Base-by-base conservation (phyloP, 2,113 vertebrate species). In the Hemicordylus capensis region DNA sequence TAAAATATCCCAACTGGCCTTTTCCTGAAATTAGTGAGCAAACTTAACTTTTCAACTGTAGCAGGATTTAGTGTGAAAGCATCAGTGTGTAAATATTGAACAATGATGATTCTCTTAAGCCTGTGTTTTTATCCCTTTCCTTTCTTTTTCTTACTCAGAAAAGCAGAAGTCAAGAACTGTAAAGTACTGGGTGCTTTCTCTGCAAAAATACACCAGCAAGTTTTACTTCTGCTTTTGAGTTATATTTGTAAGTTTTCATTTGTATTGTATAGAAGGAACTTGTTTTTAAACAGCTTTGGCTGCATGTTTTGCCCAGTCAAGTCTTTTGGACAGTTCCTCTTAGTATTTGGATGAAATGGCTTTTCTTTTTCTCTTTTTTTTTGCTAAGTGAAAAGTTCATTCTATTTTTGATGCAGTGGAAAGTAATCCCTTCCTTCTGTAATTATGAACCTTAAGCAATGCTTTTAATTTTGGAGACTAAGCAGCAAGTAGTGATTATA, bases 161-260 rank as follows among this genome's bases (percentile, higher is more conserved):
- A 90, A 61, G 63, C 82, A 78, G 83, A 91, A 93, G 85, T 81
- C 84, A 66, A 26, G 12, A 66, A 44, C 20, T 86, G 54, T 48
- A 0, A 19, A 89, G 31, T 70, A 44, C 44, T 83, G 3, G n/a
- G n/a, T n/a, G n/a, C n/a, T 58, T 85, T 81, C 42, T 70, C 69
- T 78, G 63, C 58, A 91, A 85, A 87, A 87, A 91, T 80, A 66
- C 4, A 86, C 73, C 78, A 85, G 31, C 22, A 88, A 20, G 84
- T 89, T 94, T 90, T 85, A 90, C 81, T 91, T 92, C 85, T 87
- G 64, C 58, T 83, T 93, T 74, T 54, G 0, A 69, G 54, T 14
- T 80, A 75, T 31, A 34, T 7, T 88, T 90, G 73, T 76, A 90
- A 22, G 15, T 70, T 76, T 76, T 42, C 80, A 81, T 58, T 56